Base-by-base conservation (phyloP, 2,888 invertebrate species). In the Dysmachus trigonus region DNA sequence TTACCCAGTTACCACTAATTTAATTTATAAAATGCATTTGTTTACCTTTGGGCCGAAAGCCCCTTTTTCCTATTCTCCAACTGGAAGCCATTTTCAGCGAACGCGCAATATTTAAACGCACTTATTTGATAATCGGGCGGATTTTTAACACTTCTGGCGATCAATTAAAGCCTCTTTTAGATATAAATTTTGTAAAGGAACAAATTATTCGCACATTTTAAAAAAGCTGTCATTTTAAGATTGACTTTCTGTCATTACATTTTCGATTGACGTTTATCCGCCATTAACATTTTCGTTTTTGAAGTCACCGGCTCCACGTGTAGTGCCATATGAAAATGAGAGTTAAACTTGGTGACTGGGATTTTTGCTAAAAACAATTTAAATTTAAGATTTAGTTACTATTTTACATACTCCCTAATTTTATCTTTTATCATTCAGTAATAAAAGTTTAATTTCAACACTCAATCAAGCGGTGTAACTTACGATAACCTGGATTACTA, bases 41-140 rank as follows among this genome's bases (percentile, higher is more conserved):
- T 88, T 90, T 91, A 92, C 92, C 92, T 91, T 91, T 91, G 87
- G 91, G 90, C 89, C 91, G 91, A 89, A 90, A 89, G 89, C 90
- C 91, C 88, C 91, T 90, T 88, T 91, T 92, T 87, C 91, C 91
- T 89, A 91, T 91, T 89, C 92, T 91, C 91, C 92, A 92, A 90
- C 90, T 91, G 89, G 91, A 91, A 88, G 92, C 91, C 91, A 91
- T 92, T 89, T 87, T 86, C 38, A 31, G 22, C 33, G 51, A 85
- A 85, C 53, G 74, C 31, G 51, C 31, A 22, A 85, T 35, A n/a
- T 85, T n/a, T 22, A 33, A 74, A 53, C 22, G 31, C 22, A 76
- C 38, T 41, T n/a, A 76, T 33, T n/a, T 10, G 27, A 38, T 22
- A 41, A 33, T 53, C n/a, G 53, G 76, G 51, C 51, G 53, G 53